phyloP scores from a whole-genome alignment of 2,888 invertebrate genomes.

The Hypomecis punctinalis region DNA sequence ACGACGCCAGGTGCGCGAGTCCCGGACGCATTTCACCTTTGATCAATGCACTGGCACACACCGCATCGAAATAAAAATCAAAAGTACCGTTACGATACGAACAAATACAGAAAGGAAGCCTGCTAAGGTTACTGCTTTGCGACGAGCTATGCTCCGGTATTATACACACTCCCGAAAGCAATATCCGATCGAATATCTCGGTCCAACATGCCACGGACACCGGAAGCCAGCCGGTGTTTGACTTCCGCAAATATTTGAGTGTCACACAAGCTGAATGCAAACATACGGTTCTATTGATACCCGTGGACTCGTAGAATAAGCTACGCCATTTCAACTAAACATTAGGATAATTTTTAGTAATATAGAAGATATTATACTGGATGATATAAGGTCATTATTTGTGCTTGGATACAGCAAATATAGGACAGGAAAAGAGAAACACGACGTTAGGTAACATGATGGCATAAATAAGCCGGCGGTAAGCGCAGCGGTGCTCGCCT shows the following conservation, averaged over 20 bases:
- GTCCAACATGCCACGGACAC: conserved; percentile 48
- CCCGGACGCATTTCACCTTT: conserved; percentile 39
- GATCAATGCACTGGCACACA: conserved; percentile 31
- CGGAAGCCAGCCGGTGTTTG: conserved; percentile 56
- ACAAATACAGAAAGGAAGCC: conserved; percentile 37
- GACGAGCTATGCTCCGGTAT: conserved; percentile 29
- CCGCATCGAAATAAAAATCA: conserved; percentile 30
- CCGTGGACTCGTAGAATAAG: conserved; percentile 16
- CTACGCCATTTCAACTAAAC: background rate
- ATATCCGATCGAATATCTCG: conserved; percentile 50
- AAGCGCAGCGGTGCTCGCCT: conserved; percentile 38
- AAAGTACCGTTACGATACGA: conserved; percentile 36
- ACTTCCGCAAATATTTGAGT: conserved; percentile 63
- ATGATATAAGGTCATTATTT: background rate
- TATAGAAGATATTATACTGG: background rate
- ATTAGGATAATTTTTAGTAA: background rate
- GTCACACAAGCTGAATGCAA: conserved; percentile 51
- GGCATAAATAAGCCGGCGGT: conserved; percentile 26
- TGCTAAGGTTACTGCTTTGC: conserved; percentile 20
- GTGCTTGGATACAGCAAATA: background rate
- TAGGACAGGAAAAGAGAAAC: conserved; percentile 11
- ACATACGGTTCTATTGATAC: conserved; percentile 38
- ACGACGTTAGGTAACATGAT: conserved; percentile 19
- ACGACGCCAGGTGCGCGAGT: conserved; percentile 56
- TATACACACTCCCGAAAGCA: conserved; percentile 43